phyloP scores from a whole-genome alignment of 1,140 invertebrate species.

The Dermatophagoides farinae region DNA sequence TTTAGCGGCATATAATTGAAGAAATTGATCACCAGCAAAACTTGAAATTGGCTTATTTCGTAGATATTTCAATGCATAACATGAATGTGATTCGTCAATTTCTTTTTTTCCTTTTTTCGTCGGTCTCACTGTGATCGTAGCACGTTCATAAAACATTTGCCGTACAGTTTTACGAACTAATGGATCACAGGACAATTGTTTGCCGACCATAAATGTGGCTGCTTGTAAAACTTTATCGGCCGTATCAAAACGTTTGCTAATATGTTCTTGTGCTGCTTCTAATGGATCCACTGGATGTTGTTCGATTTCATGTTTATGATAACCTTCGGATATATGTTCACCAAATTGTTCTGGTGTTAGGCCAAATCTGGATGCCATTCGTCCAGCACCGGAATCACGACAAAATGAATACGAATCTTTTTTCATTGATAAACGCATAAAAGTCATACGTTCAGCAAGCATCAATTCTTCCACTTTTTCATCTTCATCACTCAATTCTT shows the following conservation, averaged over 20 bases:
- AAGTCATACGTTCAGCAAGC: constrained; percentile 35
- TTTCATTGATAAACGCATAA: constrained; percentile 37
- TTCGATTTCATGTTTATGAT: constrained; percentile 88
- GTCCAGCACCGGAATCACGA: constrained; percentile 53
- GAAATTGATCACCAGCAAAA: constrained; percentile 67
- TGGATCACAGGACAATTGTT: constrained; percentile 77
- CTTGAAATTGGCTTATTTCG: constrained; percentile 84
- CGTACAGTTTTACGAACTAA: constrained; percentile 61
- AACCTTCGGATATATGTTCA: constrained; percentile 88
- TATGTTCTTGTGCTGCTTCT: constrained; percentile 47
- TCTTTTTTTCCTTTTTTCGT: constrained; percentile 80
- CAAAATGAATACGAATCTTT: constrained; percentile 72
- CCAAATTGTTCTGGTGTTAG: constrained; percentile 87
- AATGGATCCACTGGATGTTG: constrained; percentile 59
- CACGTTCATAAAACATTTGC: constrained; percentile 73
- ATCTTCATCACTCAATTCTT: constrained; percentile 14
- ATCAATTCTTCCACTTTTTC: constrained; percentile 29
- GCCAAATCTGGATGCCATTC: constrained; percentile 75
- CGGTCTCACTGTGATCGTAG: constrained; percentile 55
- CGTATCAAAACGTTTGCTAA: constrained; percentile 32
- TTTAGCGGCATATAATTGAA: constrained; percentile 44
- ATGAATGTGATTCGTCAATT: constrained; percentile 77
- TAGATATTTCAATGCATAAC: constrained; percentile 70
- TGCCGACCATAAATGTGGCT: constrained; percentile 77
- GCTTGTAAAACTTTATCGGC: constrained; percentile 63